Conservation (phyloP, 2,113 vertebrate species). For the Romanogobio albipinnatus region DNA sequence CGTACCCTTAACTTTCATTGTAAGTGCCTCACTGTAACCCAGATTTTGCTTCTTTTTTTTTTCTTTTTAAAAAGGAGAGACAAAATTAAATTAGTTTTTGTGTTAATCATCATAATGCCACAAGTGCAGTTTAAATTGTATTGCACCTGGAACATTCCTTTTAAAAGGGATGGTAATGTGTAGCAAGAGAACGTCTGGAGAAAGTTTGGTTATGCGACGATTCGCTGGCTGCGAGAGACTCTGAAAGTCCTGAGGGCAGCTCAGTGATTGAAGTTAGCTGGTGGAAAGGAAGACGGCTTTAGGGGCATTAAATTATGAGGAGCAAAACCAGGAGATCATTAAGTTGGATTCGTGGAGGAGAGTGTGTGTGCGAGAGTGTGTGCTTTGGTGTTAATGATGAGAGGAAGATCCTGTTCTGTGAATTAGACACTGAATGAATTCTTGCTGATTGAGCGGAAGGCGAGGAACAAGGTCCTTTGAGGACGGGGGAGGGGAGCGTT, state of each 20-base stretch:
- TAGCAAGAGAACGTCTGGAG: slow-evolving; percentile 25
- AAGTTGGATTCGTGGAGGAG: slow-evolving; percentile 17
- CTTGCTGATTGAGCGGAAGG: slow-evolving; percentile 25
- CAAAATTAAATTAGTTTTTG: neutral
- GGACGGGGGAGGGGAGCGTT: neutral
- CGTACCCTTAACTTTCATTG: neutral
- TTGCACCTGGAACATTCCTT: neutral
- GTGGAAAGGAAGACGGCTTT: neutral
- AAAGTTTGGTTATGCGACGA: neutral
- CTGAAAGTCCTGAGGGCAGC: slow-evolving; percentile 12
- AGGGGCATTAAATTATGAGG: slow-evolving; percentile 33
- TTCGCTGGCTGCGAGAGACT: neutral
- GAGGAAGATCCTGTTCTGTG: neutral
- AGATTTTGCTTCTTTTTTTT: neutral
- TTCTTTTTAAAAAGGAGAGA: neutral
- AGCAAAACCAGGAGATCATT: slow-evolving; percentile 31
- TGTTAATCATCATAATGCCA: slow-evolving; percentile 5
- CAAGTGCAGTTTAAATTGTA: neutral
- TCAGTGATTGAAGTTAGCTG: slow-evolving; percentile 19
- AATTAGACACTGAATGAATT: slow-evolving; percentile 10
- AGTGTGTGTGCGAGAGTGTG: too few relatives aligned
- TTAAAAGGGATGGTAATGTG: slow-evolving; percentile 58
- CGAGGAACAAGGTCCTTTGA: neutral
- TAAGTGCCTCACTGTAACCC: neutral
- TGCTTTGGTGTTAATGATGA: neutral